Conservation (phyloP, 2,113 vertebrate species). For the Setophaga coronata region DNA sequence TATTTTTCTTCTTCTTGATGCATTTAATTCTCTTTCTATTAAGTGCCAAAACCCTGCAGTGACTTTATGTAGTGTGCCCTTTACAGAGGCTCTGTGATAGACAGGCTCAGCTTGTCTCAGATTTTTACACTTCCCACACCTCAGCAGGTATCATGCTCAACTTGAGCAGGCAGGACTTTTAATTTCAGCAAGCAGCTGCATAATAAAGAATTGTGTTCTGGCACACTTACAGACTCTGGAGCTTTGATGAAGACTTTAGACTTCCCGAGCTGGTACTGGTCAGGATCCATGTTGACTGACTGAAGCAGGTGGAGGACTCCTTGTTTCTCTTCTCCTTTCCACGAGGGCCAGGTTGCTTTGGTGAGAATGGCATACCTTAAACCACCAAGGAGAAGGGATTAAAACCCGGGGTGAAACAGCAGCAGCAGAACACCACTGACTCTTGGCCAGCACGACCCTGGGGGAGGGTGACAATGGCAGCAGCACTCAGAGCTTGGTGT, state of each 20-base stretch:
- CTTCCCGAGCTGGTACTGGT: constrained; percentile 93
- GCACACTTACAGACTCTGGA: constrained; percentile 89
- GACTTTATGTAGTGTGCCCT: neutral
- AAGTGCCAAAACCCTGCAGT: neutral
- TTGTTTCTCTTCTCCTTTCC: constrained; percentile 94
- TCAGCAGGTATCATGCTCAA: neutral
- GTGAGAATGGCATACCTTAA: constrained; percentile 94
- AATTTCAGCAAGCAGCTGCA: neutral
- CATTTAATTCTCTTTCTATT: neutral
- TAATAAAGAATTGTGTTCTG: neutral
- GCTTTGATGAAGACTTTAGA: constrained; percentile 97
- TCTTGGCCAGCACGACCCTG: neutral
- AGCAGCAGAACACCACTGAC: neutral
- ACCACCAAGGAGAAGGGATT: neutral
- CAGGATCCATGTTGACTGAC: constrained; percentile 94
- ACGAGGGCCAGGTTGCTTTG: constrained; percentile 93
- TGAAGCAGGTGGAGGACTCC: constrained; percentile 91
- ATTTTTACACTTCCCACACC: neutral
- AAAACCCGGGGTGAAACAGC: neutral
- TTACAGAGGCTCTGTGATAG: neutral
- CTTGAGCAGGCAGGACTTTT: neutral
- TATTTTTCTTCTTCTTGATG: neutral
- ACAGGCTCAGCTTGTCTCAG: neutral
- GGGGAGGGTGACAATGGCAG: neutral
- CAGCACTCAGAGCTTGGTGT: neutral